Base-by-base conservation (phyloP, 1,140 invertebrate genomes). In the Coenobita brevimanus region DNA sequence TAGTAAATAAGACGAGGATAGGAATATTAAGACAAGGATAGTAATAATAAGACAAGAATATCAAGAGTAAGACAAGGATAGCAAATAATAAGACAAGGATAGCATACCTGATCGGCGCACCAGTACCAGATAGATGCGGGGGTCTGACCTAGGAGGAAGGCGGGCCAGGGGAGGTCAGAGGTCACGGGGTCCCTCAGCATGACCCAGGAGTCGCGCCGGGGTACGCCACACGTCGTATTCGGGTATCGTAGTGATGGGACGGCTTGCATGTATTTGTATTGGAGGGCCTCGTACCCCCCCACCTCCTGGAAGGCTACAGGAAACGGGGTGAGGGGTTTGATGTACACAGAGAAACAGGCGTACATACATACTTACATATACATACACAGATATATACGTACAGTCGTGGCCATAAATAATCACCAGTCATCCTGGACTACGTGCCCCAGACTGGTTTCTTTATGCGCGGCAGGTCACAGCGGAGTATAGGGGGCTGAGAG, bases 111-210 rank as follows among this genome's bases (percentile, higher is more conserved):
- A 91, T 94, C 94, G 36, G 93, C 92, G 90, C 93, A 94, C 94
- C 94, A 94, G 85, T 94, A 94, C 93, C 93, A 94, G 24, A 94
- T 92, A 2, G 93, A 93, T 6, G 92, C 92, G 36, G 93, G 91
- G 0, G 93, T 94, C 64, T 93, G 93, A n/a, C 94, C 93, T 2
- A 94, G 90, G 2, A 93, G 90, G 82, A 94, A 93, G n/a, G 93
- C 94, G 4, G 93, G 92, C 93, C 93, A 93, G 1, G 94, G 93
- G 57, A 94, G 90, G 86, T 94, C 93, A 15, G 92, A 89, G 67
- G 92, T 92, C 3, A 88, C 69, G 15, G 91, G 90, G 67, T 92
- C 92, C 41, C 93, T 89, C 3, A 94, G 91, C 87, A 92, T 91
- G 64, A 92, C 84, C 93, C 92, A 92, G 69, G 92, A 90, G 90